Base-by-base conservation (phyloP, 2,888 invertebrate genomes). In the Yponomeuta sedellus region DNA sequence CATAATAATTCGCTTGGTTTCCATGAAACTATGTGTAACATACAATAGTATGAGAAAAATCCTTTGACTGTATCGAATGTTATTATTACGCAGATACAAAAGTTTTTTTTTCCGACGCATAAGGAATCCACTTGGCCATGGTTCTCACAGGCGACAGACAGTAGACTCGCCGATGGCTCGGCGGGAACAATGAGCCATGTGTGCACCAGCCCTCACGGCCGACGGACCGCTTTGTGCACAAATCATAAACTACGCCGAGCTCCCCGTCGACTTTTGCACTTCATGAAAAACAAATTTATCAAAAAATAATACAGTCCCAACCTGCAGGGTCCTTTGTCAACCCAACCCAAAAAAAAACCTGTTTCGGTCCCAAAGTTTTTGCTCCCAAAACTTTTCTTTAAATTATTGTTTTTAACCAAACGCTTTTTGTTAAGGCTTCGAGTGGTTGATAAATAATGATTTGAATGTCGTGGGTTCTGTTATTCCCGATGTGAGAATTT, bases 271-370 rank as follows among this genome's bases (percentile, higher is more conserved):
- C 88, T 89, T 83, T 88, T 88, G 86, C 88, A 91, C 88, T 91
- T 90, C 90, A 91, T 90, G 90, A 91, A 90, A 90, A 79, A 83
- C 83, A 83, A 78, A 90, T 90, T 89, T 89, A 88, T 80, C 78
- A 74, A 74, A 68, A 75, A 79, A 88, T 85, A 87, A 87, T 87
- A 71, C 77, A 77, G 77, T 76, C 75, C 74, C 77, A 84, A 88
- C 88, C 87, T 87, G 86, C 79, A 79, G 74, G 75, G 68, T 69
- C 77, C 77, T 79, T 86, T 68, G 66, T 66, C 66, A 57, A 64
- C 34, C 61, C 16, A 61, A 10, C 61, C 69, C 69, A 82, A 25
- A 70, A 77, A 79, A 81, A 81, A 80, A n/a, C 12, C 39, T 16
- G 39, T 64, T 1, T 20, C 61, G 61, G 59, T 52, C 56, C 75